These are phyloP conservation scores for Luperina testacea DNA, from an alignment of 2,888 invertebrate species.

Conservation along the genomic window DNA sequence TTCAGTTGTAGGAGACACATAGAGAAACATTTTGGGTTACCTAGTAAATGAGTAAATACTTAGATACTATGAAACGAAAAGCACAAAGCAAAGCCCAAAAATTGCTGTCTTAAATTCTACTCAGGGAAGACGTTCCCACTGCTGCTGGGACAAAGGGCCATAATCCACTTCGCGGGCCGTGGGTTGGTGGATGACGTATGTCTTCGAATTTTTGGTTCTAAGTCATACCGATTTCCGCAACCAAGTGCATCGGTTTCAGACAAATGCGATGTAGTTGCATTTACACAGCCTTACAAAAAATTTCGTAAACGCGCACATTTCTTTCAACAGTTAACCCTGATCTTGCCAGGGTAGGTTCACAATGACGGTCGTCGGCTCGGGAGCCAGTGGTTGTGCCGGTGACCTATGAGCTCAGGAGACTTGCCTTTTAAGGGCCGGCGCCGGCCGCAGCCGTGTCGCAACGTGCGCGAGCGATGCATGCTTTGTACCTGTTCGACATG, in stretches of 20 bases:
- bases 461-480: conserved; percentile 67
- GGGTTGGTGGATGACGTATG: neutral
- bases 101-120: neutral
- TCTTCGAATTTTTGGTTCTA: neutral
- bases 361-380: conserved; percentile 50
- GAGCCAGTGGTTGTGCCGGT: conserved; percentile 74
- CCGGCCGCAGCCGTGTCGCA: conserved; percentile 78
- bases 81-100: neutral
- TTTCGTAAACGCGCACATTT: neutral
- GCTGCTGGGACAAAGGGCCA: neutral
- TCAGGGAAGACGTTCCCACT: neutral
- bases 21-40: neutral
- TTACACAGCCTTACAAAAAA: neutral
- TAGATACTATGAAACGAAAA: neutral
- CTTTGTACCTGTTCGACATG: conserved; percentile 62
- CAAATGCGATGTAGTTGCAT: neutral
- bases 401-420: conserved; percentile 87
- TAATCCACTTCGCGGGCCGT: neutral
- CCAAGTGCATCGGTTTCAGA: neutral
- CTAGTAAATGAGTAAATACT: neutral
- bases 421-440: conserved; percentile 85
- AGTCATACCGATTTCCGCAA: neutral
- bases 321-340: conserved; percentile 42
- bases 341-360: conserved; percentile 51
- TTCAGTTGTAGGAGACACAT: neutral